Base-by-base conservation (phyloP, 2,113 vertebrate genomes). In the Dicentrarchus labrax region DNA sequence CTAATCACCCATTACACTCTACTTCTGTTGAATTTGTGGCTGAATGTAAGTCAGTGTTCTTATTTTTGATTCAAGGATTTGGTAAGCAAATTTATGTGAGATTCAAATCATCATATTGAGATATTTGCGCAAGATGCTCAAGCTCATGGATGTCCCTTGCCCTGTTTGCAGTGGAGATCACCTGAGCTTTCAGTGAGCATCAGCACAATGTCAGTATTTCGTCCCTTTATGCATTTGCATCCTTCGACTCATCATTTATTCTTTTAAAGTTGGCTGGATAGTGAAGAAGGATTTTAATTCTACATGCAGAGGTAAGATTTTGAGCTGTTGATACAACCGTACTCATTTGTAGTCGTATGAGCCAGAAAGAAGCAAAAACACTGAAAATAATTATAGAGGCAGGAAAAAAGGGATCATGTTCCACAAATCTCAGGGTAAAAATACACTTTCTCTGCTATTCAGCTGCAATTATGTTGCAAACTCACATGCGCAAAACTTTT, bases 231-330 rank as follows among this genome's bases (percentile, higher is more conserved):
- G 61, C 43, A 56, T 59, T 65, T 66, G 36, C 41, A 76, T 61
- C 68, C 69, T 69, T 54, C 66, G 50, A 76, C 70, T 82, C 45
- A 9, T 76, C 73, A 86, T 74, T 88, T 73, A 59, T 80, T 30
- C 48, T 68, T 88, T 84, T 79, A 82, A 79, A 80, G 79, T 74
- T 80, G 38, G 71, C 67, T 80, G 65, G 78, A 76, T 73, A 85
- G 72, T 71, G 61, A 86, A 67, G 71, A 51, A 68, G 39, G 47
- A 69, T 70, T 88, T 78, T 69, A 60, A 54, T 80, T 77, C 64
- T 16, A 71, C 60, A 62, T 41, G 24, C 41, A 68, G 38, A 50
- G 54, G 74, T 74, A 59, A 51, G 36, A 38, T 50, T 78, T 53
- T 66, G 39, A 77, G 39, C 48, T 84, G 74, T 60, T 77, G 47